phyloP scores from a whole-genome alignment of 2,888 invertebrate genomes.

The Julus scanicus region DNA sequence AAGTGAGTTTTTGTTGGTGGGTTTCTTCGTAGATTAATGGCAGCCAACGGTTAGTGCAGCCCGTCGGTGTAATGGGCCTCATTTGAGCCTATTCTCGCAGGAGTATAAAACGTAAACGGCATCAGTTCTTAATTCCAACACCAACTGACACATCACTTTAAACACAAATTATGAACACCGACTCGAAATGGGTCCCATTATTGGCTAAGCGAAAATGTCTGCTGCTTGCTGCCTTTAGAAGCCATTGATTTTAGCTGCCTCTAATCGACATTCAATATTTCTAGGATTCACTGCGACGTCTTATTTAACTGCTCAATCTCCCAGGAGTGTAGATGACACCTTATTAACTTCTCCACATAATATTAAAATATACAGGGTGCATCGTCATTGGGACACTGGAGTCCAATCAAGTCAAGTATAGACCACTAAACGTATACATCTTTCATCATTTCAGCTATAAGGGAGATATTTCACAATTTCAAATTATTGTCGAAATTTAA shows the following conservation, averaged over 20 bases:
- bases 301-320: constrained; percentile 22
- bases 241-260: constrained; percentile 21
- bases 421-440: no score
- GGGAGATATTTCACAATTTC: no score
- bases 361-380: constrained; percentile 12
- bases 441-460: no score
- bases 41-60: not conserved
- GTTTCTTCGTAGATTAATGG: not conserved
- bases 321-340: not conserved
- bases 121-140: constrained; percentile 28
- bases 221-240: not conserved
- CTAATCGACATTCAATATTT: constrained; percentile 22
- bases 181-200: not conserved
- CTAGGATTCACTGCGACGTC: constrained; percentile 3
- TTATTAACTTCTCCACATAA: not conserved
- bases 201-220: not conserved
- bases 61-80: constrained; percentile 20
- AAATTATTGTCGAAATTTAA: no score
- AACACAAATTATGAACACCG: constrained; percentile 22
- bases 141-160: constrained; percentile 28
- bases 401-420: no score
- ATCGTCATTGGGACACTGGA: not conserved
- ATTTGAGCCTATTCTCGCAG: constrained; percentile 5
- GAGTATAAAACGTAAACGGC: constrained; percentile 33
- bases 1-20: constrained; percentile 4